Base-by-base conservation (phyloP, 2,888 invertebrate genomes). In the Clivina fossor region DNA sequence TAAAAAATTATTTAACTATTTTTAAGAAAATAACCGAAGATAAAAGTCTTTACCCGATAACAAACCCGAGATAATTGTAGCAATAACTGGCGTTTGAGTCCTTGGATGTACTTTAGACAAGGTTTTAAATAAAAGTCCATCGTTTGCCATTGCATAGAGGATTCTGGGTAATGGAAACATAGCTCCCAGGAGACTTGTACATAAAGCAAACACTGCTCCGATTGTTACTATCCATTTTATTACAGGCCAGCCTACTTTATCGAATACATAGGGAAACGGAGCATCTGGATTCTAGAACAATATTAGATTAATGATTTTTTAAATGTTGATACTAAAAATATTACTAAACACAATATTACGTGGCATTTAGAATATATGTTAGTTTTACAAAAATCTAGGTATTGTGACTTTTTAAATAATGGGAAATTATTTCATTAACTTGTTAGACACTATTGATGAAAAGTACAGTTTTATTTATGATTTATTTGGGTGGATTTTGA, bases 61-160 rank as follows among this genome's bases (percentile, higher is more conserved):
- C 4, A 80, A 63, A 1, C 90, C 86, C 8, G 89, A 82, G 18
- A 86, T 70, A 26, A 86, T 70, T 1, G 90, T 90, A 0, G 88
- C 90, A 47, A 83, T 70, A 1, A 88, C 75, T 0, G 92, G 93
- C 0, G 90, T 86, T 57, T 87, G 83, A 50, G 85, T 88, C 15
- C 77, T 78, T 0, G 81, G 76, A 70, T 82, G 84, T 8, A 94
- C 80, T 62, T 79, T 81, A 5, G 87, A 84, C 65, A 92, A 77
- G 71, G 82, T 81, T 54, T 79, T 79, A 68, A 89, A 86, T 38
- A 93, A 75, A 3, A 93, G 74, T 0, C 93, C 91, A 67, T 94
- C 93, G 1, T 83, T 80, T 0, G 93, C 85, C 93, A 94, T 93
- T 1, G 92, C 85, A 69, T 93, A 93, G 61, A 88, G 81, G 20